Percentiles rank a stretch among this genome's conserved stretches.
phyloP scores from a whole-genome alignment of 2,797 vertebrate genomes.

The Chaetodon trifasciatus region DNA sequence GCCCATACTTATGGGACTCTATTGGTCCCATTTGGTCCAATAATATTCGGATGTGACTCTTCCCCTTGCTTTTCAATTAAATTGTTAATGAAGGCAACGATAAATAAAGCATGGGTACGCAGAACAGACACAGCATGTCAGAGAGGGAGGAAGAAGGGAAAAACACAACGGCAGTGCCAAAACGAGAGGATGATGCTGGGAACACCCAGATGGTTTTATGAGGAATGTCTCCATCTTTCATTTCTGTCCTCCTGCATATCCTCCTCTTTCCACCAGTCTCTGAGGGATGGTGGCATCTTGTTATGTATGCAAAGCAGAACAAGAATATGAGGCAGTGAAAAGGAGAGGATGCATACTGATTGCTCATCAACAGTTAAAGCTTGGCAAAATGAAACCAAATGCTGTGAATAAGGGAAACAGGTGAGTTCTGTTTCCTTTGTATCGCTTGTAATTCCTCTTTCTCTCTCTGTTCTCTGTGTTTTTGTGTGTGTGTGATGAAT shows the following conservation, averaged over 20 bases:
- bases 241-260: constrained; percentile 39
- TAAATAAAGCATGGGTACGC: constrained; percentile 74
- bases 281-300: constrained; percentile 32
- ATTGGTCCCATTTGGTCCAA: constrained; percentile 58
- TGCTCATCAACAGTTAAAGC: constrained; percentile 42
- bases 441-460: neutral
- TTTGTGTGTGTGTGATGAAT: neutral
- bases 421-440: constrained; percentile 11
- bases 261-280: constrained; percentile 17
- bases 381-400: constrained; percentile 34
- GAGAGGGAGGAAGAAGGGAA: constrained; percentile 38
- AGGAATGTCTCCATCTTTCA: constrained; percentile 27
- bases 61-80: constrained; percentile 72
- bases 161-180: constrained; percentile 45
- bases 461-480: neutral
- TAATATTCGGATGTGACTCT: constrained; percentile 65
- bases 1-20: constrained; percentile 58
- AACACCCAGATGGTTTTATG: constrained; percentile 65
- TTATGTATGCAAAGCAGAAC: constrained; percentile 55
- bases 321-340: constrained; percentile 18
- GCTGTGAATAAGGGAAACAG: constrained; percentile 18
- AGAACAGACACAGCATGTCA: constrained; percentile 44
- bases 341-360: neutral
- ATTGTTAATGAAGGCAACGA: constrained; percentile 74
- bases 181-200: constrained; percentile 51